These are phyloP conservation scores for Drosophila ogumai DNA, from an alignment of 1,140 invertebrate species.

Conservation along the genomic window DNA sequence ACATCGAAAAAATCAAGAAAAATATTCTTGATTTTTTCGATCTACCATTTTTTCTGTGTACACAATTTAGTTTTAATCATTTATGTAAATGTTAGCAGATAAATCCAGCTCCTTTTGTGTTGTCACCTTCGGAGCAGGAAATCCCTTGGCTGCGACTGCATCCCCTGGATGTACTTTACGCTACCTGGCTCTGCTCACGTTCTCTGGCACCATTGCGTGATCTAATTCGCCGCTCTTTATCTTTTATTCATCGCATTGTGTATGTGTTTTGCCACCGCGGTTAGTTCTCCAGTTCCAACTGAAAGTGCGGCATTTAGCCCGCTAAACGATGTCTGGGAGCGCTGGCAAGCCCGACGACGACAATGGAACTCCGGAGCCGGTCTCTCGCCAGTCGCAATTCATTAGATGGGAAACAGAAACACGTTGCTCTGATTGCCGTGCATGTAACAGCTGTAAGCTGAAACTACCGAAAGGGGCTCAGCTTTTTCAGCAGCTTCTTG, in stretches of 20 bases:
- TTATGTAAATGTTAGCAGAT: constrained; percentile 12
- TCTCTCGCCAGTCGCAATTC: constrained; percentile 52
- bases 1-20: no score
- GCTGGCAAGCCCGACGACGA: neutral
- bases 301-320: constrained; percentile 48
- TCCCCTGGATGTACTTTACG: constrained; percentile 15
- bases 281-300: constrained; percentile 24
- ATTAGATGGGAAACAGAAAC: constrained; percentile 57
- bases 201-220: constrained; percentile 41
- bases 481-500: constrained; percentile 50
- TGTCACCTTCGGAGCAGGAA: constrained; percentile 25
- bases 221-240: constrained; percentile 42
- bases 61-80: constrained; percentile 5
- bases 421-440: constrained; percentile 60
- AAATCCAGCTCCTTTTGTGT: constrained; percentile 9
- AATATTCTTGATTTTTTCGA: no score
- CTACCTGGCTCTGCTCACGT: constrained; percentile 14
- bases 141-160: constrained; percentile 3
- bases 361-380: constrained; percentile 20
- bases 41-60: no score
- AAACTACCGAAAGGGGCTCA: constrained; percentile 48
- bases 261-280: constrained; percentile 16
- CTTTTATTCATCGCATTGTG: constrained; percentile 37
- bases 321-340: constrained; percentile 34
- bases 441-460: constrained; percentile 43